Conservation (phyloP, 2,113 vertebrate species). For the Marmota monax region DNA sequence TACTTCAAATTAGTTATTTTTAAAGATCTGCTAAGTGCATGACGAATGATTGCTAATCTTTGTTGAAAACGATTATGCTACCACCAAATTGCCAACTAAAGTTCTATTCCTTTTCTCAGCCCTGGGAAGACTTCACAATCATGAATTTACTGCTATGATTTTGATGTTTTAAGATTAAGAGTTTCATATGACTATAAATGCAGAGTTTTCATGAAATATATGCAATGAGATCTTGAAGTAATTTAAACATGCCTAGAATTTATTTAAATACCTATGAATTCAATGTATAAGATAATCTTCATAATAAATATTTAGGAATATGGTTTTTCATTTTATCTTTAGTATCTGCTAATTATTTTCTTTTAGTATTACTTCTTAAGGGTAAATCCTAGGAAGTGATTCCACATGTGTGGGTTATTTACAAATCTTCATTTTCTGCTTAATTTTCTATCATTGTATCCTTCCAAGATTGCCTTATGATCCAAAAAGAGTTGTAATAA, state of each 20-base stretch:
- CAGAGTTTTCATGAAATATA: background rate
- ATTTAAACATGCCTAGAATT: background rate
- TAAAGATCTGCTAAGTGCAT: constrained; percentile 50
- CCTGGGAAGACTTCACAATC: background rate
- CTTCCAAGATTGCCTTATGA: constrained; percentile 35
- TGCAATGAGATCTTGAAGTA: background rate
- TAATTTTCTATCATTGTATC: constrained; percentile 35
- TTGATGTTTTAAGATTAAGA: background rate
- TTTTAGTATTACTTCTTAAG: constrained; percentile 28
- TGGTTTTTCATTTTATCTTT: background rate
- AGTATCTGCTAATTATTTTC: constrained; percentile 26
- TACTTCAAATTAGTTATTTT: constrained; percentile 76
- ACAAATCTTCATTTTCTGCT: constrained; percentile 22
- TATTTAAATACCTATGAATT: background rate
- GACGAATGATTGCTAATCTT: background rate
- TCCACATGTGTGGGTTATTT: background rate
- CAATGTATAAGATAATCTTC: background rate
- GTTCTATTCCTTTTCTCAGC: background rate
- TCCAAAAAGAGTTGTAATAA: constrained; percentile 24
- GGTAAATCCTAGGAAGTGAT: background rate
- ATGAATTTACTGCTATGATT: background rate
- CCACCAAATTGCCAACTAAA: background rate
- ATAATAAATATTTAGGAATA: background rate
- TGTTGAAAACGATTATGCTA: background rate
- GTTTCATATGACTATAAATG: background rate